Conservation (phyloP, 2,113 vertebrate species). For the Periophthalmus modestus region DNA sequence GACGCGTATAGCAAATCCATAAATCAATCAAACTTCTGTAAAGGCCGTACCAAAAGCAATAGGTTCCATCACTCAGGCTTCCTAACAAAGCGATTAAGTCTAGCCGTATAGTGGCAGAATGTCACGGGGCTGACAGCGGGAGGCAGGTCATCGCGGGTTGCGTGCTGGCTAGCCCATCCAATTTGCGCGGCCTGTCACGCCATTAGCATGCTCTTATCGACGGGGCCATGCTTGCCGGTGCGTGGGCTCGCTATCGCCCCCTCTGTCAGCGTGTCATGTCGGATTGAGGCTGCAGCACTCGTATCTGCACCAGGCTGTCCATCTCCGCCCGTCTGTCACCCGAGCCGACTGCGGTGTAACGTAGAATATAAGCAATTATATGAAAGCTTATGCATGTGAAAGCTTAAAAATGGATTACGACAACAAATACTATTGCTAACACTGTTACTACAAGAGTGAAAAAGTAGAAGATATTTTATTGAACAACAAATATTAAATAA, state of each 20-base stretch:
- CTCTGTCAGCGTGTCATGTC: slow-evolving; percentile 46
- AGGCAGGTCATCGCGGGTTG: slow-evolving; percentile 7
- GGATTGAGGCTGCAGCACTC: slow-evolving; percentile 37
- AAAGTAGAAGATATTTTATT: too few species aligned
- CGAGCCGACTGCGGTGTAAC: slow-evolving; percentile 15
- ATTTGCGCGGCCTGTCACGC: slow-evolving; percentile 28
- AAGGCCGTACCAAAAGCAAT: slow-evolving; percentile 2
- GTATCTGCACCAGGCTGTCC: slow-evolving; percentile 38
- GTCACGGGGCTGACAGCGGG: slow-evolving; percentile 1
- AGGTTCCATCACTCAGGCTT: background rate
- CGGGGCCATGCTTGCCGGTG: slow-evolving; percentile 32
- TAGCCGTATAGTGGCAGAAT: background rate
- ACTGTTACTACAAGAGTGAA: background rate
- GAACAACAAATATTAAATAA: too few species aligned
- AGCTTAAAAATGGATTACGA: background rate
- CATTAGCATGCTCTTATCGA: slow-evolving; percentile 36
- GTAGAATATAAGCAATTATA: slow-evolving; percentile 28
- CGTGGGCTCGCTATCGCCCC: slow-evolving; percentile 41
- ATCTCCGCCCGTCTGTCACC: slow-evolving; percentile 37
- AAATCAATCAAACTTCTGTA: slow-evolving; percentile 4
- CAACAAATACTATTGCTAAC: background rate
- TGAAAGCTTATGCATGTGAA: too few species aligned
- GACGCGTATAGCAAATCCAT: background rate
- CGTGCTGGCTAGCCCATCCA: slow-evolving; percentile 7
- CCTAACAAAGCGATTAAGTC: background rate